A percentile compares a stretch with the other conserved stretches of the same genome.
Conservation (phyloP, 1,140 invertebrate genomes). For the Ooceraea biroi region DNA sequence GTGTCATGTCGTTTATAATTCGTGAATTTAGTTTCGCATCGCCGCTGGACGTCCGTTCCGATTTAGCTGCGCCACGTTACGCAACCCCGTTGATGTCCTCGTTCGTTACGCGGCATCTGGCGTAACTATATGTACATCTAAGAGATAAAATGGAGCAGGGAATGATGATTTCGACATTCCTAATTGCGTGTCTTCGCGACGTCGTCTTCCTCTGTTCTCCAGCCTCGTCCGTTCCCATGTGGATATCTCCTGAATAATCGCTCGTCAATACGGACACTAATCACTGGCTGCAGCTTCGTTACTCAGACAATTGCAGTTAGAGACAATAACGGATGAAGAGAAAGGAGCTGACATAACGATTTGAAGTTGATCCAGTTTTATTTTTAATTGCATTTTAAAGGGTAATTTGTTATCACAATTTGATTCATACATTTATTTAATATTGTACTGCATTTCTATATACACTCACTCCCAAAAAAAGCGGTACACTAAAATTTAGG, state of each 20-base stretch:
- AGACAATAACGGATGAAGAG: not conserved
- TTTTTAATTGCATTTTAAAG: too few relatives aligned
- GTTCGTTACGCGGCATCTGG: not conserved
- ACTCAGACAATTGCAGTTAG: not conserved
- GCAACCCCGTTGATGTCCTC: not conserved
- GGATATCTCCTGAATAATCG: constrained; percentile 37
- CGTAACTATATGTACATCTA: constrained; percentile 39
- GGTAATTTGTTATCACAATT: too few relatives aligned
- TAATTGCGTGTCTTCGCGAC: constrained; percentile 15
- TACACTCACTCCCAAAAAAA: too few relatives aligned
- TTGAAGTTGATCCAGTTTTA: not conserved
- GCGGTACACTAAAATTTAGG: too few relatives aligned
- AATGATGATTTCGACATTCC: constrained; percentile 46
- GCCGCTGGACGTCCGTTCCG: not conserved
- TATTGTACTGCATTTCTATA: too few relatives aligned
- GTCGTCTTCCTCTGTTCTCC: too few relatives aligned
- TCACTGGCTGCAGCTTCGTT: not conserved
- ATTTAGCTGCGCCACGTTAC: constrained; percentile 9
- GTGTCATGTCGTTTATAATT: not conserved
- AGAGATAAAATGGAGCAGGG: constrained; percentile 24
- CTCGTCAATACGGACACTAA: not conserved
- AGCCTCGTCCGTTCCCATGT: not conserved
- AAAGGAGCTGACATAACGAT: not conserved
- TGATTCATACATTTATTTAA: too few relatives aligned
- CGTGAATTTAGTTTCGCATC: not conserved